phyloP scores from a whole-genome alignment of 2,797 vertebrate genomes.

The Micrastur ruficollis region DNA sequence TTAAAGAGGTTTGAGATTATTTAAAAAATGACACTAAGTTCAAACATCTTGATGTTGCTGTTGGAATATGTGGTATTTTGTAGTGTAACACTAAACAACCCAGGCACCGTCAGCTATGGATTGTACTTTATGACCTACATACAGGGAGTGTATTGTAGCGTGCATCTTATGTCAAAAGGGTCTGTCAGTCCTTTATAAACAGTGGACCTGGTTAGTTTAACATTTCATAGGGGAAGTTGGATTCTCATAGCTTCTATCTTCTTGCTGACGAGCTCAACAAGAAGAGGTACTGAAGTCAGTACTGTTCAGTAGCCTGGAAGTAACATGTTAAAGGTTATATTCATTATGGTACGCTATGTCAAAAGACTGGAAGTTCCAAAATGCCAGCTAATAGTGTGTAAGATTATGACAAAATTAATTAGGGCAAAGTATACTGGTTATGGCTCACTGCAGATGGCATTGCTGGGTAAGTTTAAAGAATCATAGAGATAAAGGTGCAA shows the following conservation, averaged over 20 bases:
- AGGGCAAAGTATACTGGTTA: neutral
- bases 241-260: neutral
- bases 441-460: neutral
- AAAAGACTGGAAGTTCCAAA: constrained; percentile 36
- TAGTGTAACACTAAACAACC: neutral
- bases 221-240: neutral
- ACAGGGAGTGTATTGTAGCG: neutral
- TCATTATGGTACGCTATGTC: constrained; percentile 10
- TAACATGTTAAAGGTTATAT: constrained; percentile 46
- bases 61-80: neutral
- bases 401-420: constrained; percentile 44
- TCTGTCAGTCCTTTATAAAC: neutral
- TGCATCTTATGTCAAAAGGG: neutral
- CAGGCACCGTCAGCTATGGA: neutral
- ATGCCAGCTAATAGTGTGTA: neutral
- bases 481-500: neutral
- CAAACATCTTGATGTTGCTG: neutral
- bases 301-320: neutral
- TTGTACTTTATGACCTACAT: neutral
- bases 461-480: neutral
- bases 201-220: neutral
- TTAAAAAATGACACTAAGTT: neutral
- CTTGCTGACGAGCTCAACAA: neutral
- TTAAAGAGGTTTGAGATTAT: neutral
- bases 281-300: neutral